Evolutionary conservation across 2,797 vertebrate genomes (phyloP).

Genomic region (Hemibagrus guttatus): DNA sequence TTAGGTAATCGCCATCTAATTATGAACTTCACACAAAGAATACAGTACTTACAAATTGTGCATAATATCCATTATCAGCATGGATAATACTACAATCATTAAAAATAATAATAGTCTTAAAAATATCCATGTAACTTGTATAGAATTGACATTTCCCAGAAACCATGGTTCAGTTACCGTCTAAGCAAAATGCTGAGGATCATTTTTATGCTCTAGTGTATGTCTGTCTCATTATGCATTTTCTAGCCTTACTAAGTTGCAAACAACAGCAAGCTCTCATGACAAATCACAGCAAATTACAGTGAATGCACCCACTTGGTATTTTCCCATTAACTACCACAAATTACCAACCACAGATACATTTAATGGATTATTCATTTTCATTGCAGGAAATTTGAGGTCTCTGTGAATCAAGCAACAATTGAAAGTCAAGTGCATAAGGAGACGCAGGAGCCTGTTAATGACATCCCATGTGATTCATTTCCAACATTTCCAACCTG

Average conservation of each 20-base stretch:
- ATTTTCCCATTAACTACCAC: background rate
- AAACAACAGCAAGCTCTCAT: background rate
- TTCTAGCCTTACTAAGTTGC: background rate
- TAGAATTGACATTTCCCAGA: background rate
- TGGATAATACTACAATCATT: background rate
- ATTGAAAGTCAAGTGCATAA: constrained; percentile 23
- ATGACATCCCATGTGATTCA: constrained; percentile 6
- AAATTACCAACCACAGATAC: constrained; percentile 18
- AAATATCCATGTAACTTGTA: background rate
- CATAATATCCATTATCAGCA: background rate
- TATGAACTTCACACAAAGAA: background rate
- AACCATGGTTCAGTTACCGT: background rate
- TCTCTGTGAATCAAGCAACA: constrained; percentile 22
- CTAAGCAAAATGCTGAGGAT: background rate
- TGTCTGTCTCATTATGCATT: background rate
- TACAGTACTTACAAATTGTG: background rate
- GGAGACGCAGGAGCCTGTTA: constrained; percentile 16
- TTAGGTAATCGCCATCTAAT: background rate
- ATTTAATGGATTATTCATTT: constrained; percentile 39
- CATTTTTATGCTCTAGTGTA: background rate
- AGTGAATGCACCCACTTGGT: constrained; percentile 21
- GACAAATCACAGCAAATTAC: background rate
- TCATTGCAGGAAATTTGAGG: constrained; percentile 23
- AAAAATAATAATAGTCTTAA: background rate
- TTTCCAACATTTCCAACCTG: constrained; percentile 34